Conservation (phyloP, 1,140 invertebrate species). For the Augochlora pura region DNA sequence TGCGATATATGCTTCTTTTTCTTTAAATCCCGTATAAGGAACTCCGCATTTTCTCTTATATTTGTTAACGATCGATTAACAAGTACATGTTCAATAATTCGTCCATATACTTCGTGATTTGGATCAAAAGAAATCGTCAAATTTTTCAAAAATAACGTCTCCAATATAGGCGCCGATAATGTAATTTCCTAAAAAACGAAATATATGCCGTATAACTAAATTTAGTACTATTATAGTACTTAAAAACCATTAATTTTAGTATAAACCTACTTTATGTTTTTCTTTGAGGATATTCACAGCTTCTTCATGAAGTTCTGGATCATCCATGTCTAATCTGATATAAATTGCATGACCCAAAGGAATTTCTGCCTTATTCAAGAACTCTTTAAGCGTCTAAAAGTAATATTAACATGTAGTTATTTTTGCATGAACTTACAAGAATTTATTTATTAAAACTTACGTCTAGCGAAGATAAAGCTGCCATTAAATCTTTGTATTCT, state of each 20-base stretch:
- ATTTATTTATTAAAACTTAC: constrained; percentile 49
- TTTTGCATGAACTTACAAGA: not conserved
- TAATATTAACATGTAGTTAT: constrained; percentile 16
- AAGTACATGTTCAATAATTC: constrained; percentile 74
- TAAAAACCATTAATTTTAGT: not conserved
- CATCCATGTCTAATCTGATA: constrained; percentile 68
- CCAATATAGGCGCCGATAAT: constrained; percentile 68
- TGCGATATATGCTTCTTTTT: constrained; percentile 71
- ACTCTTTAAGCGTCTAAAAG: constrained; percentile 67
- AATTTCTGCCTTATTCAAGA: constrained; percentile 61
- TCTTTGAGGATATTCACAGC: constrained; percentile 70
- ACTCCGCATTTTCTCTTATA: constrained; percentile 69
- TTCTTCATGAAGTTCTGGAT: constrained; percentile 65
- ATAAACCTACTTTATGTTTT: constrained; percentile 64
- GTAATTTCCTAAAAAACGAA: constrained; percentile 63
- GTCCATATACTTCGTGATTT: constrained; percentile 71
- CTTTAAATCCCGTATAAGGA: constrained; percentile 71
- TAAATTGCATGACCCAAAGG: constrained; percentile 68
- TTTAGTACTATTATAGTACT: constrained; percentile 14
- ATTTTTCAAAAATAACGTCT: constrained; percentile 76
- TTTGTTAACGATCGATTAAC: constrained; percentile 69
- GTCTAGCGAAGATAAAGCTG: constrained; percentile 57
- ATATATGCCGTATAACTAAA: constrained; percentile 16
- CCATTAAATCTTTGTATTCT: constrained; percentile 72
- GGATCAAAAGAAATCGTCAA: constrained; percentile 72